phyloP scores from a whole-genome alignment of 2,113 vertebrate genomes.

The Motacilla alba region DNA sequence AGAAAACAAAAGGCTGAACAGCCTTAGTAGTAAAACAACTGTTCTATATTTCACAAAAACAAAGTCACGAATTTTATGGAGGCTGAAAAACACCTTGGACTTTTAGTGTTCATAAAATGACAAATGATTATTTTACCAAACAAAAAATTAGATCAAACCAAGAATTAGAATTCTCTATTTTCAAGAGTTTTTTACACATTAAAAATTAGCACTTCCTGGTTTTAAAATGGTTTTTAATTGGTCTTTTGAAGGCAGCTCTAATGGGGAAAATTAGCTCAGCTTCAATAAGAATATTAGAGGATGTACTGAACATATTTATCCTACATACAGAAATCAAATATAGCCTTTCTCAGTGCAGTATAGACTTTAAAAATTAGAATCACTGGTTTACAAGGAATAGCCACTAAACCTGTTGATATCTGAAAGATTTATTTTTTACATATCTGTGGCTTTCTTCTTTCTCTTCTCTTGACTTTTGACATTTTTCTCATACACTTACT shows the following conservation, averaged over 20 bases:
- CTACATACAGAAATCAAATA: background rate
- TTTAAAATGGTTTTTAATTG: background rate
- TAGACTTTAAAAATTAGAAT: background rate
- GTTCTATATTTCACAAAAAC: background rate
- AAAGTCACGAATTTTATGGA: conserved; percentile 5
- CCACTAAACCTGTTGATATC: background rate
- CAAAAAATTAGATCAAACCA: conserved; percentile 14
- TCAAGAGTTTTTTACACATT: background rate
- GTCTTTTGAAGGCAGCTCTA: background rate
- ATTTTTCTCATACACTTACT: background rate
- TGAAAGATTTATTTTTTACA: background rate
- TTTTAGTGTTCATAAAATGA: background rate
- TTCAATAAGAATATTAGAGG: background rate
- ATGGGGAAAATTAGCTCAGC: background rate
- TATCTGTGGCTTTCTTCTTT: background rate
- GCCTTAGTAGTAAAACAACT: background rate
- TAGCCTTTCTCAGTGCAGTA: background rate
- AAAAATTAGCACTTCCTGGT: background rate
- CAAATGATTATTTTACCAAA: background rate
- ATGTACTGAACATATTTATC: background rate
- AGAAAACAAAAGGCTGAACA: conserved; percentile 34
- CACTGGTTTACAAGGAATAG: background rate
- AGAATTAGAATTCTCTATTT: background rate
- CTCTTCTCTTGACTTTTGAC: background rate
- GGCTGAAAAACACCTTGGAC: background rate